Evolutionary conservation across 2,888 invertebrate species (phyloP), one percentile per base, ranked within the genome.

Genomic region (Rotaria sp.): DNA sequence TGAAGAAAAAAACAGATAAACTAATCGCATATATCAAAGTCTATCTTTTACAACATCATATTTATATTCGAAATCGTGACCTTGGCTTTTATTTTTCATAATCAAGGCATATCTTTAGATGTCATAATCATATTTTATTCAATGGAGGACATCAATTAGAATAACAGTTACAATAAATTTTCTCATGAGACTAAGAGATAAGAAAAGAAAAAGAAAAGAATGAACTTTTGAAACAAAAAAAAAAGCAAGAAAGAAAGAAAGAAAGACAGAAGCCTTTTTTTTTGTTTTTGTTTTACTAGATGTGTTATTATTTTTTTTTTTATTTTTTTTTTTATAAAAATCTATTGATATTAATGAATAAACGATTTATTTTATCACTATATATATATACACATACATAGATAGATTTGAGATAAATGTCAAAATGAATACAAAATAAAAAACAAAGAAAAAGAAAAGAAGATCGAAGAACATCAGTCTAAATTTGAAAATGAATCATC

Each of bases 351-450:
- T 67, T 67, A 67, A 67, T 67, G 67, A 67, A 38, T 35, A 67
- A 35, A 67, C 35, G 67, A 67, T 67, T 67, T 67, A 67, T 67
- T 67, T 67, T 67, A 67, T 67, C 67, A 67, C 67, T 67, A 15
- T 67, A 67, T 35, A 57, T 57, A 67, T 67, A 67, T 67, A 67
- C 67, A 67, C 7, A 67, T 21, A 67, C 67, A 67, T 35, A 67
- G 67, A 67, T 67, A 67, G 67, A 67, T 67, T 67, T 35, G 35
- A 67, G 67, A 67, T 35, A 35, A 67, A 67, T 67, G 67, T 38
- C 67, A 67, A 67, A 67, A 67, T 67, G 67, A 67, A 67, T 67
- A 67, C 67, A 67, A 67, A 67, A 67, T 67, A 67, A 67, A 67
- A 67, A 15, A 67, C 35, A 67, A 67, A 15, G 7, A 52, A 52